phyloP scores from a whole-genome alignment of 2,797 vertebrate species.

The Nyctalus aviator region DNA sequence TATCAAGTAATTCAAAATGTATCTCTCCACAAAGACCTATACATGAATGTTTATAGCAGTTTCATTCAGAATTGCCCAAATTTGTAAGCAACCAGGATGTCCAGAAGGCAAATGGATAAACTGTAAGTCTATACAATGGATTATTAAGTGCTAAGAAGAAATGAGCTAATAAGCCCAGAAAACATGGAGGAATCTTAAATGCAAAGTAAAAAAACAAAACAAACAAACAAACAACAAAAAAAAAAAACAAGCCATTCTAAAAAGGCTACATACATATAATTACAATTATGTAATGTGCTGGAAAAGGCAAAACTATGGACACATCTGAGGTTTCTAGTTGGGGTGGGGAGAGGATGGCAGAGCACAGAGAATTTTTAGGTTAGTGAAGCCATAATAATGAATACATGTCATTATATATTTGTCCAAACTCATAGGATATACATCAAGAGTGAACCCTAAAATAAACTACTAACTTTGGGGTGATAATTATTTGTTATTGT shows the following conservation, averaged over 20 bases:
- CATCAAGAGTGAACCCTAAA: background rate
- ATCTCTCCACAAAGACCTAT: background rate
- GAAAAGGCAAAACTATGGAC: background rate
- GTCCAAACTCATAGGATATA: background rate
- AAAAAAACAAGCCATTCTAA: background rate
- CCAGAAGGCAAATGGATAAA: background rate
- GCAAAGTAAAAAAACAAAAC: background rate
- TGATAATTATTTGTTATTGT: background rate
- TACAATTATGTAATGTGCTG: background rate
- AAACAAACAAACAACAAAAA: background rate
- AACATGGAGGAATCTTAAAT: background rate
- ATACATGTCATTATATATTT: background rate
- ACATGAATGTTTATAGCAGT: background rate
- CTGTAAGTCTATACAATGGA: background rate
- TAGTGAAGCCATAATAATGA: background rate
- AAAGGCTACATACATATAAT: background rate
- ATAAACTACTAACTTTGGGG: background rate
- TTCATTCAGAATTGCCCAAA: background rate
- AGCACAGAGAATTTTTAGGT: background rate
- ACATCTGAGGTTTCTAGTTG: background rate
- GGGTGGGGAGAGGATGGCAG: too few relatives aligned
- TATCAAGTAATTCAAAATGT: background rate
- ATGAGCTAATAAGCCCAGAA: background rate
- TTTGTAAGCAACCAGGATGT: background rate
- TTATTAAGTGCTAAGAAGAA: background rate